These are phyloP conservation scores for Drosophila lini DNA, from an alignment of 1,140 invertebrate genomes.

Conservation along the genomic window DNA sequence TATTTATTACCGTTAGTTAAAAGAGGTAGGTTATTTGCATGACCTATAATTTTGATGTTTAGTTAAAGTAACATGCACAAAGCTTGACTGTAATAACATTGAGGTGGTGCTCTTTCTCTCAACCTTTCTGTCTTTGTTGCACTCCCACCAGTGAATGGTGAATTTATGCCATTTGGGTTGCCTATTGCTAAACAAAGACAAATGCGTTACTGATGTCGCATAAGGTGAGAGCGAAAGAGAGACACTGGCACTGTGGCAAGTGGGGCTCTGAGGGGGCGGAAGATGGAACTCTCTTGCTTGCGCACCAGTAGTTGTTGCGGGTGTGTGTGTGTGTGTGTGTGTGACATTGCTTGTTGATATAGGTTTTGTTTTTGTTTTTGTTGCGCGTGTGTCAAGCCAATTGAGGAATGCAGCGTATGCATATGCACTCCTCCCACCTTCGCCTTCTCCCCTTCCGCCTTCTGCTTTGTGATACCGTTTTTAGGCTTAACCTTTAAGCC, in stretches of 20 bases:
- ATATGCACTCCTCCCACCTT: constrained; percentile 11
- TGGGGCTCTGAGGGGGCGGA: constrained; percentile 9
- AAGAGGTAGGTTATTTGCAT: not conserved
- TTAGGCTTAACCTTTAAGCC: constrained; percentile 28
- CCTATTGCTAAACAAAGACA: constrained; percentile 70
- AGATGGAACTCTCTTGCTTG: constrained; percentile 4
- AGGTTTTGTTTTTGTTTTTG: constrained; percentile 42
- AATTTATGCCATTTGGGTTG: constrained; percentile 37
- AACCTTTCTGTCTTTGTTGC: constrained; percentile 13
- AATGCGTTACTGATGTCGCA: constrained; percentile 55
- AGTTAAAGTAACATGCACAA: not conserved
- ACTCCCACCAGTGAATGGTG: constrained; percentile 14
- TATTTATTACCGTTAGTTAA: not conserved
- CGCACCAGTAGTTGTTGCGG: constrained; percentile 7
- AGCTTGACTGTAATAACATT: constrained; percentile 55
- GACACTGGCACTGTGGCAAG: not conserved
- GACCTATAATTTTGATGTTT: not conserved
- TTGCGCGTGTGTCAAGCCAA: constrained; percentile 74
- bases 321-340: constrained; percentile 40
- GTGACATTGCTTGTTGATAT: constrained; percentile 66
- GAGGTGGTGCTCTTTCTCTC: constrained; percentile 6
- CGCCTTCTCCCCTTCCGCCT: not conserved
- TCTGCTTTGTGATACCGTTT: constrained; percentile 21
- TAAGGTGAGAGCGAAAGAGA: constrained; percentile 5
- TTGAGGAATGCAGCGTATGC: constrained; percentile 67